phyloP scores from a whole-genome alignment of 2,797 vertebrate genomes.

The Cryptoprocta ferox region DNA sequence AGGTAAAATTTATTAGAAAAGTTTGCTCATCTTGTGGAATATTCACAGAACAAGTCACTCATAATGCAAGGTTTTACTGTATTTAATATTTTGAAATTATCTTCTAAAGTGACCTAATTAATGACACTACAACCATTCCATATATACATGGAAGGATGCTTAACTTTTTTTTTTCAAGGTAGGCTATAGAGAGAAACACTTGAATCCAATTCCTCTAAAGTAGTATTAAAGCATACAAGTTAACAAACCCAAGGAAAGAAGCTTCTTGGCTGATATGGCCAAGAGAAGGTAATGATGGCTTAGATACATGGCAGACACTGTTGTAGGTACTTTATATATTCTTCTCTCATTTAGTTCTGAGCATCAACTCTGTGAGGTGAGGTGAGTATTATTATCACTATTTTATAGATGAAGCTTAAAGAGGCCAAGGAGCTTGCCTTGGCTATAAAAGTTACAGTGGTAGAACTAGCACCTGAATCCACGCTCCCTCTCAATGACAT shows the following conservation, averaged over 20 bases:
- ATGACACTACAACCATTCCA: background rate
- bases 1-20: no score
- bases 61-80: no score
- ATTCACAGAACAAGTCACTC: no score
- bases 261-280: background rate
- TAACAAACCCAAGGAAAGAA: background rate
- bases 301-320: background rate
- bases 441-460: background rate
- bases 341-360: background rate
- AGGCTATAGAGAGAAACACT: background rate
- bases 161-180: background rate
- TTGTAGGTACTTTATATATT: background rate
- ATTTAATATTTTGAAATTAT: slow-evolving; percentile 17
- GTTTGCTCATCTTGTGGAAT: no score
- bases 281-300: background rate
- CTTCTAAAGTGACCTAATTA: slow-evolving; percentile 7
- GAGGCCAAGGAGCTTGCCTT: background rate
- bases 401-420: background rate
- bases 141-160: background rate
- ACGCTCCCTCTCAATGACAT: background rate
- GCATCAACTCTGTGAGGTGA: background rate
- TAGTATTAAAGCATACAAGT: background rate
- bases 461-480: background rate
- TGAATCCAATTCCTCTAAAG: background rate
- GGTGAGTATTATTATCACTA: background rate